phyloP scores from a whole-genome alignment of 1,140 invertebrate species.

The Sinonovacula constricta region DNA sequence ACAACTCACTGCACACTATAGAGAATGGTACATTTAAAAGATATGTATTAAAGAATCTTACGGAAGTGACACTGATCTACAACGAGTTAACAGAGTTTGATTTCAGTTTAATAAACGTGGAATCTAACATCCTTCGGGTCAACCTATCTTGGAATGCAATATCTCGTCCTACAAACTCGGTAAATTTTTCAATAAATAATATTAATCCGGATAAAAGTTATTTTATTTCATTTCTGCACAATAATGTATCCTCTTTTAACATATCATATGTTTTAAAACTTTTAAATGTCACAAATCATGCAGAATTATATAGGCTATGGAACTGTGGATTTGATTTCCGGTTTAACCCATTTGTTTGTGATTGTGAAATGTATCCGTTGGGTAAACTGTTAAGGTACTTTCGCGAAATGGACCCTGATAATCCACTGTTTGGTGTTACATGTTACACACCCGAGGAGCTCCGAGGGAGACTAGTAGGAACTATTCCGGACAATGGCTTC shows the following conservation, averaged over 20 bases:
- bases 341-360: conserved; percentile 29
- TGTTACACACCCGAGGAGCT: neutral
- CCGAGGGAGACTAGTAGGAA: neutral
- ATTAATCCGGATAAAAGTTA: neutral
- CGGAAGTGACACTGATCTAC: neutral
- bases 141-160: neutral
- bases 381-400: neutral
- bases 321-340: conserved; percentile 15
- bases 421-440: conserved; percentile 17
- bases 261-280: neutral
- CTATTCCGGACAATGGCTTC: neutral
- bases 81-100: neutral
- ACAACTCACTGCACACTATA: neutral
- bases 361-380: conserved; percentile 3
- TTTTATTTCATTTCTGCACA: neutral
- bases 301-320: neutral
- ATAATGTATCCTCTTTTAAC: conserved; percentile 3
- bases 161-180: neutral
- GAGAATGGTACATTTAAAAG: conserved; percentile 17
- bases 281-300: conserved; percentile 8
- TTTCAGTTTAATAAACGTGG: neutral
- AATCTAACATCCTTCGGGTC: neutral
- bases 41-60: neutral
- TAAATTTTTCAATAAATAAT: conserved; percentile 9
- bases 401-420: conserved; percentile 4